Evolutionary conservation across 2,797 vertebrate species (phyloP).

Genomic region (Lutjanus argentimaculatus): DNA sequence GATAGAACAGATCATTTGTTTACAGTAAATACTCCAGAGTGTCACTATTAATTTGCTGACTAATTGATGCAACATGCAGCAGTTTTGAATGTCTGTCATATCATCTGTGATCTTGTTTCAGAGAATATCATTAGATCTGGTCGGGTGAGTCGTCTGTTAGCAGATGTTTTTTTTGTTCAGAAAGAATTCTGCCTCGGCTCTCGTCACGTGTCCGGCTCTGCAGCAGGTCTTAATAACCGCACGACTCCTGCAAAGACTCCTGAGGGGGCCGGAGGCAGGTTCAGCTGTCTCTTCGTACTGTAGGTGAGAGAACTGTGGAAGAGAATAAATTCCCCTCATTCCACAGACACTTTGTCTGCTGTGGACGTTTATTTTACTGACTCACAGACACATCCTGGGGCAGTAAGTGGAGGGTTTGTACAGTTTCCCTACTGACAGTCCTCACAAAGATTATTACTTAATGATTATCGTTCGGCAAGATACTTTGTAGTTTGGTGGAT

Average conservation of each 20-base stretch:
- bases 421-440: neutral
- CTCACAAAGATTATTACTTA: neutral
- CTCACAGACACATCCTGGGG: conserved; percentile 2
- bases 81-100: neutral
- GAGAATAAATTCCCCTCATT: conserved; percentile 41
- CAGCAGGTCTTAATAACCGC: neutral
- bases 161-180: conserved; percentile 23
- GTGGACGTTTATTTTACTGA: conserved; percentile 8
- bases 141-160: neutral
- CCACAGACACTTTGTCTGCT: conserved; percentile 19
- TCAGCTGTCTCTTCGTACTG: neutral
- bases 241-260: neutral
- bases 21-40: too few species aligned
- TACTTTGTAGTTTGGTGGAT: neutral
- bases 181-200: conserved; percentile 3
- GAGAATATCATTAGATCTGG: neutral
- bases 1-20: neutral
- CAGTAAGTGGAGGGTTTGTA: neutral
- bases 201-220: neutral
- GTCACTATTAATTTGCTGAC: neutral
- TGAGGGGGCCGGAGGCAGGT: neutral
- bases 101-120: neutral
- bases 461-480: neutral
- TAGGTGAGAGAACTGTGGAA: neutral
- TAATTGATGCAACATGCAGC: neutral